Conservation (phyloP, 2,113 vertebrate species). For the Smithornis capensis region DNA sequence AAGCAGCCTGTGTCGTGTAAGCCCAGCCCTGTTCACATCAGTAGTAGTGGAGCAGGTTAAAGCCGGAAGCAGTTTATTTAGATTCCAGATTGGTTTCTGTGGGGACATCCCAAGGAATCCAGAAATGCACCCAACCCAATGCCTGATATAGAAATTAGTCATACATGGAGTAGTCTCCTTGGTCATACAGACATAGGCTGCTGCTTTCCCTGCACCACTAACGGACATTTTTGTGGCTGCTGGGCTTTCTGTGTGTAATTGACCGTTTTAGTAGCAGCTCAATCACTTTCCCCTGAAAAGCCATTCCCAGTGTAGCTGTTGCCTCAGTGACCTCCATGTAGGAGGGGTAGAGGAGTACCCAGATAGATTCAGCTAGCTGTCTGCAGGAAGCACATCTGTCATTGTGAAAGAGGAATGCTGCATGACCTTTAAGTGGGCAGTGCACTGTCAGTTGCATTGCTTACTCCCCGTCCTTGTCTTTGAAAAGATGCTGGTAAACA, state of each 20-base stretch:
- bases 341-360: background rate
- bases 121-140: background rate
- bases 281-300: background rate
- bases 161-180: background rate
- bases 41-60: background rate
- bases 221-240: constrained; percentile 35
- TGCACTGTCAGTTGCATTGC: background rate
- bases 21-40: background rate
- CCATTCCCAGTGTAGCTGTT: background rate
- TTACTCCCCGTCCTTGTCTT: background rate
- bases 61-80: background rate
- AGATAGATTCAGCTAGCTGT: background rate
- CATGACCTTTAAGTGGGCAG: background rate
- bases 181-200: background rate
- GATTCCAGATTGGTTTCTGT: constrained; percentile 3
- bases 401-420: background rate
- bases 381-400: background rate
- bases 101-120: constrained; percentile 6
- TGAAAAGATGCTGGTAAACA: background rate
- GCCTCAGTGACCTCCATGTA: background rate
- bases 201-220: constrained; percentile 10
- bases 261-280: background rate
- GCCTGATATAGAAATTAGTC: constrained; percentile 30
- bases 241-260: constrained; percentile 24
- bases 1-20: background rate